Base-by-base conservation (phyloP, 1,140 invertebrate genomes). In the Anoplophora glabripennis region DNA sequence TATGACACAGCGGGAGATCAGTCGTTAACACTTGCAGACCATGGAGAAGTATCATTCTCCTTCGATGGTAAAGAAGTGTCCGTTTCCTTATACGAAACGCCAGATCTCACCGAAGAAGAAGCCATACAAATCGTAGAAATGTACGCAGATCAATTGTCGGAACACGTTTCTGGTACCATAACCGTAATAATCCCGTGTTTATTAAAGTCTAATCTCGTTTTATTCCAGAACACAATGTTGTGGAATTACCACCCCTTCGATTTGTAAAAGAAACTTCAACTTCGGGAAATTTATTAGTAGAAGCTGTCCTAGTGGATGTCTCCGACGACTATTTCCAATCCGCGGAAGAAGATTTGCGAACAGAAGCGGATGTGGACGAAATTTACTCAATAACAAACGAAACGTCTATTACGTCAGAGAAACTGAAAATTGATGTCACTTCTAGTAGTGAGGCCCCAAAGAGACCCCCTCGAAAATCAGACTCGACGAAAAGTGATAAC, bases 31-130 rank as follows among this genome's bases (percentile, higher is more conserved):
- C 75, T 89, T 4, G 89, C 91, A 55, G 89, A 92, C 49, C 86
- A 86, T 63, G 89, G 87, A 11, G 91, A 93, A 72, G 85, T 94
- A 10, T 93, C 90, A 0, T 92, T 93, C 69, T 92, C 90, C 4
- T 92, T 94, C 62, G 92, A 94, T 71, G 92, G 92, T 5, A 93
- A 91, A 78, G 92, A 94, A 78, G 89, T 94, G 0, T 93, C 91
- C 0, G 89, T 94, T 0, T 93, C 90, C 7, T 76, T 94, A 1
- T 94, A 94, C 70, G 92, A 94, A 80, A 94, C 92, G 1, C 92
- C 92, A 1, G 92, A 95, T 78, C 79, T 94, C 11, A 94, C 92
- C 0, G 90, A 94, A 78, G 90, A 93, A 74, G 91, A 95, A 78
- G 92, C 92, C 0, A 77, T 93, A 10, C 88, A 94, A 76, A 92